These are phyloP conservation scores for Onychomys arenicola DNA, from an alignment of 2,797 vertebrate species.

Conservation along the genomic window DNA sequence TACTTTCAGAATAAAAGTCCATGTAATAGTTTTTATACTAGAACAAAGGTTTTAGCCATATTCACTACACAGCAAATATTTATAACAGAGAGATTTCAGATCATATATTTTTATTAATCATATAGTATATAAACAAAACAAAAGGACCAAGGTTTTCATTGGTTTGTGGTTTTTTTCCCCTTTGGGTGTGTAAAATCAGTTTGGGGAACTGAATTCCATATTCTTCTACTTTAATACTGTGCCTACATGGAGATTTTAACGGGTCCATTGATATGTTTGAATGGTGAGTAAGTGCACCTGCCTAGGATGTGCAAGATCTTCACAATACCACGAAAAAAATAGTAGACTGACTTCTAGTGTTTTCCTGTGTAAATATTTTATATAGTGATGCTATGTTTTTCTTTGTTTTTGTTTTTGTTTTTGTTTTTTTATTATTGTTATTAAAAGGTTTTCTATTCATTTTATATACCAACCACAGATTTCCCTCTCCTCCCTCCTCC, in stretches of 20 bases:
- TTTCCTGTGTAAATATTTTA: constrained; percentile 16
- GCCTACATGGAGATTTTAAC: background rate
- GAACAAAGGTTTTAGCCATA: background rate
- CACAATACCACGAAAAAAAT: background rate
- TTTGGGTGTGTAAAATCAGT: background rate
- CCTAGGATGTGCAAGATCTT: background rate
- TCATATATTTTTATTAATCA: background rate
- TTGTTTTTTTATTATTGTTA: too few relatives aligned
- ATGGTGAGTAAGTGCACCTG: background rate
- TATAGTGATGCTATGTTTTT: background rate
- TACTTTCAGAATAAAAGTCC: background rate
- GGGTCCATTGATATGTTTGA: background rate
- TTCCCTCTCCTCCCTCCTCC: too few relatives aligned
- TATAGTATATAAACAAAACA: background rate
- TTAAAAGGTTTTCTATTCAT: too few relatives aligned
- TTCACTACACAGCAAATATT: background rate
- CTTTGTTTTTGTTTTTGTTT: background rate
- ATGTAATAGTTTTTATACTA: background rate
- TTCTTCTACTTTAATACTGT: background rate
- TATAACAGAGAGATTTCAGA: background rate
- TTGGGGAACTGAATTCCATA: background rate
- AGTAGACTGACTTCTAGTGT: background rate
- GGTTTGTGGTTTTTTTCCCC: background rate
- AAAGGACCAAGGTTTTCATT: background rate
- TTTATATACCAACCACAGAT: too few relatives aligned